phyloP scores from a whole-genome alignment of 2,888 invertebrate species.

The Torymus aiolomorphi region DNA sequence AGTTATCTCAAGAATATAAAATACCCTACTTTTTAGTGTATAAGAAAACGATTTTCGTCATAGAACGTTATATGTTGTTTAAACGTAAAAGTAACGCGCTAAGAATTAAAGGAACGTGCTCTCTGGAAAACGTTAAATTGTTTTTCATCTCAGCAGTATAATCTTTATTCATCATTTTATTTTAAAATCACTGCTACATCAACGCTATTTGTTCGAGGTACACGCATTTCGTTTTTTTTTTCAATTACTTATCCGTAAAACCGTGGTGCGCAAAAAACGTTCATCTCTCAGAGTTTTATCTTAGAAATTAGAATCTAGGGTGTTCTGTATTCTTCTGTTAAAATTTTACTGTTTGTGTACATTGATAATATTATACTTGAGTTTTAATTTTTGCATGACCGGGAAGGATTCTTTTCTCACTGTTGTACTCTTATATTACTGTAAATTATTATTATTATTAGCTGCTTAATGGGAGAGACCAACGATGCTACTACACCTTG shows the following conservation, averaged over 20 bases:
- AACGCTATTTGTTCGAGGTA: no score
- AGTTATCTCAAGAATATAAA: conserved; percentile 15
- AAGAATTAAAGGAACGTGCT: conserved; percentile 5
- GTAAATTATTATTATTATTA: background rate
- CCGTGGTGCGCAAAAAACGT: background rate
- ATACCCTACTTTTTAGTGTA: conserved; percentile 24
- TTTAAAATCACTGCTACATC: no score
- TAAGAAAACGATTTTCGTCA: background rate
- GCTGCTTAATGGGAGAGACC: conserved; percentile 28
- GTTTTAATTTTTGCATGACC: conserved; percentile 20
- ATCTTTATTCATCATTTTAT: no score
- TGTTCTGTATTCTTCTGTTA: conserved; percentile 31
- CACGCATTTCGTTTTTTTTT: no score
- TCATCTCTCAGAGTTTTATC: background rate
- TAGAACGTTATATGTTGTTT: no score
- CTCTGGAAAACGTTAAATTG: conserved; percentile 26
- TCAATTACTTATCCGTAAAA: no score
- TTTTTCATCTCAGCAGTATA: no score
- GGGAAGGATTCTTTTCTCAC: background rate
- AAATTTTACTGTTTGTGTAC: background rate
- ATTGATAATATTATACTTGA: no score
- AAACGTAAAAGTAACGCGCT: no score
- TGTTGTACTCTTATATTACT: background rate
- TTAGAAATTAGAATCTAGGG: conserved; percentile 14
- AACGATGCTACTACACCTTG: conserved; percentile 34